phyloP scores from a whole-genome alignment of 37 sponge, comb jelly and placozoan species.

The Bolinopsis microptera region DNA sequence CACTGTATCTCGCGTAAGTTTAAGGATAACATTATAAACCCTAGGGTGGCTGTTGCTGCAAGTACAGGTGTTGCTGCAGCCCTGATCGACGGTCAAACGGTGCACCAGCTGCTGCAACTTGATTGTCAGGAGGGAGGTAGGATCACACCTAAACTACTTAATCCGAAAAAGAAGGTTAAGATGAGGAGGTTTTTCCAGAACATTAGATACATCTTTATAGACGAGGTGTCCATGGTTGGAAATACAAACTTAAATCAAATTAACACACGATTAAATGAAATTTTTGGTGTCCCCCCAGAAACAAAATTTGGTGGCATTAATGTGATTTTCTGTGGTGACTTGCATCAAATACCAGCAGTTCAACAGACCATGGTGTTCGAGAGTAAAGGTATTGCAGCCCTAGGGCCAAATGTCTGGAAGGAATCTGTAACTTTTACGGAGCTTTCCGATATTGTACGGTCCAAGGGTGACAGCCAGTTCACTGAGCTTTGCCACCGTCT shows the following conservation, averaged over 20 bases:
- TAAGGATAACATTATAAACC: neutral
- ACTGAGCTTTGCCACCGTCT: neutral
- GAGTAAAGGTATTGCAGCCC: neutral
- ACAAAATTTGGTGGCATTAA: neutral
- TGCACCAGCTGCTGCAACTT: neutral
- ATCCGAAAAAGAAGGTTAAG: neutral
- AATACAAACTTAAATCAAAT: neutral
- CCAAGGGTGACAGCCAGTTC: neutral
- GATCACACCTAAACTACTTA: neutral
- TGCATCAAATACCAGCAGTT: neutral
- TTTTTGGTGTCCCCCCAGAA: neutral
- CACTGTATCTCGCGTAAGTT: neutral
- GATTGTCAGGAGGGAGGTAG: neutral
- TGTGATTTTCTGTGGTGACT: neutral
- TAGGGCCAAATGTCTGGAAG: neutral
- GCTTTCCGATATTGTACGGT: neutral
- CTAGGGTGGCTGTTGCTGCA: neutral
- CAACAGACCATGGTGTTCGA: neutral
- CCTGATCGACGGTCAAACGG: neutral
- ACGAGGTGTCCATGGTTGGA: slow-evolving; percentile 5
- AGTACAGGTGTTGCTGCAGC: slow-evolving; percentile 6
- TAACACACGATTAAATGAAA: neutral
- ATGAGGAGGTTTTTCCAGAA: neutral
- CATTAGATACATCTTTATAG: neutral
- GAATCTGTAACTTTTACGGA: neutral